Percentiles rank a stretch among this genome's conserved stretches.
These are phyloP conservation scores for Decapterus maruadsi DNA, from an alignment of 2,797 vertebrate genomes.

Conservation along the genomic window DNA sequence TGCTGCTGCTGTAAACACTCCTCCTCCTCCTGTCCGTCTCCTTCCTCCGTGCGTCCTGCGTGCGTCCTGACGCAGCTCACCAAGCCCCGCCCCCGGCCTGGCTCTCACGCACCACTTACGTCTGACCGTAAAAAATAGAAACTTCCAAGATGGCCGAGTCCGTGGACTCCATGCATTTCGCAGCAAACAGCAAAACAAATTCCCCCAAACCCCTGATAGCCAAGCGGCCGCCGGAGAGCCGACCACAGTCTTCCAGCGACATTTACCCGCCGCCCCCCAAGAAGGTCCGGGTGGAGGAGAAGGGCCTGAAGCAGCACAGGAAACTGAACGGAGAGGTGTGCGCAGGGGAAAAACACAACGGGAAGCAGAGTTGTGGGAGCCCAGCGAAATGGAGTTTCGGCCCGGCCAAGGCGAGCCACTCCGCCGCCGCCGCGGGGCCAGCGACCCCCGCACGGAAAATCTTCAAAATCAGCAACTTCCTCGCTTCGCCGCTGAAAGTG, in stretches of 20 bases:
- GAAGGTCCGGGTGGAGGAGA: constrained; percentile 91
- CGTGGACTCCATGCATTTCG: constrained; percentile 85
- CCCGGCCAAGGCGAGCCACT: constrained; percentile 86
- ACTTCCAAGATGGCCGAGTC: constrained; percentile 96
- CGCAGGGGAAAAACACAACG: constrained; percentile 88
- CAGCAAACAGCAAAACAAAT: constrained; percentile 84
- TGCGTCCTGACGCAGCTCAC: constrained; percentile 56
- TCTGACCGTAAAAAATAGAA: constrained; percentile 95
- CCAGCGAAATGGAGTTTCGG: constrained; percentile 90
- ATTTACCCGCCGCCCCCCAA: constrained; percentile 86
- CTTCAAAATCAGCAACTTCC: constrained; percentile 88
- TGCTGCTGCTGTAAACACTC: constrained; percentile 54
- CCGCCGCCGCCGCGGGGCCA: constrained; percentile 63
- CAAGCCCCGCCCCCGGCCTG: constrained; percentile 73
- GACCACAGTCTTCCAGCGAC: constrained; percentile 83
- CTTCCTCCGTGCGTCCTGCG: constrained; percentile 22
- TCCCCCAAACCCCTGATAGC: constrained; percentile 81
- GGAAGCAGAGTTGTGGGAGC: constrained; percentile 89
- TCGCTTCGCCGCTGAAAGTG: constrained; percentile 84
- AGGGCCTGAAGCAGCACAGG: constrained; percentile 85
- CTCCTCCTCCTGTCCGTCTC: not conserved
- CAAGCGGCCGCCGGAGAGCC: constrained; percentile 83
- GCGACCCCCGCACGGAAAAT: constrained; percentile 86
- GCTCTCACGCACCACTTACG: constrained; percentile 87
- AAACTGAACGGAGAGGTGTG: constrained; percentile 92